These are phyloP conservation scores for Petrocephalus schoutedeni DNA, from an alignment of 2,797 vertebrate species.

Conservation along the genomic window DNA sequence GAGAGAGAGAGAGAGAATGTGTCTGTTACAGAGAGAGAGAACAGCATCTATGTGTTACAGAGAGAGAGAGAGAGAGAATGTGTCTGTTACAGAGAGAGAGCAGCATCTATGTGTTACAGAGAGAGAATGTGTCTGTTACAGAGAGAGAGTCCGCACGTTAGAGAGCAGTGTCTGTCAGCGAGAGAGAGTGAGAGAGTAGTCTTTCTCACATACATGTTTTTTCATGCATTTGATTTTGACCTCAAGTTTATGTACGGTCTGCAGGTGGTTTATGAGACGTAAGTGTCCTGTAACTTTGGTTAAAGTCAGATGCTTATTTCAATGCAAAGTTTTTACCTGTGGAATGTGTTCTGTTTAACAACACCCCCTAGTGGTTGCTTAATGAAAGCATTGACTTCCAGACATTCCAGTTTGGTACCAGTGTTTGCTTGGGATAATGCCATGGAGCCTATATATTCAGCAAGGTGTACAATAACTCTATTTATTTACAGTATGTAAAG, in stretches of 20 bases:
- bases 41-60: not conserved
- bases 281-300: not conserved
- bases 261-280: not conserved
- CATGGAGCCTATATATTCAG: not conserved
- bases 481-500: not conserved
- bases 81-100: not conserved
- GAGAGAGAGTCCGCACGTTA: not conserved
- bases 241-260: not conserved
- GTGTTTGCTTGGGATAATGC: not conserved
- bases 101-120: not conserved
- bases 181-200: not conserved
- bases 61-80: not conserved
- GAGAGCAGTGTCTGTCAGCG: not conserved
- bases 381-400: not conserved
- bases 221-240: not conserved
- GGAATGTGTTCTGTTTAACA: conserved; percentile 9
- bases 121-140: not conserved
- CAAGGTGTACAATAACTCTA: not conserved
- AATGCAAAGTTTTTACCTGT: not conserved
- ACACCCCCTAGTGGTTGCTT: conserved; percentile 18
- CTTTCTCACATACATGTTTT: not conserved
- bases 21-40: not conserved
- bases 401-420: not conserved
- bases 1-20: not conserved
- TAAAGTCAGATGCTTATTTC: not conserved